Base-by-base conservation (phyloP, 2,113 vertebrate species). In the Nothocercus nigrocapillus region DNA sequence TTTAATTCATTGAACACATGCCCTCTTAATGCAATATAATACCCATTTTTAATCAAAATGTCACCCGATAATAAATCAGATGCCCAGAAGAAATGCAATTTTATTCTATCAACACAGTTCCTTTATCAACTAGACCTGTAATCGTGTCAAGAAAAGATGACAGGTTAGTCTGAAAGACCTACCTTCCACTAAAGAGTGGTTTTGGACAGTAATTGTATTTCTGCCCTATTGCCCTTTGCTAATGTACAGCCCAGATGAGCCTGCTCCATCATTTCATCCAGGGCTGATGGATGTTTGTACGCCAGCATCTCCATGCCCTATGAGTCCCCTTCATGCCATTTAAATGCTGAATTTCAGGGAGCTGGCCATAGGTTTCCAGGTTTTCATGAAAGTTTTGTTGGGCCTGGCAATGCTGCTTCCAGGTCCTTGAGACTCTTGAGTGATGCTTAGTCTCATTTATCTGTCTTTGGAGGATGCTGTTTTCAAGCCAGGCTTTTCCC, bases 141-240 rank as follows among this genome's bases (percentile, higher is more conserved):
- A 45, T 58, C 0, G 0, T 59, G 64, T 88, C 82, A 83, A 63
- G 82, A 88, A 58, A 69, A 83, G 79, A 85, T 78, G 94, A 92
- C 45, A 81, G 94, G 85, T 83, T 77, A 54, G 90, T 77, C 88
- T 93, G 79, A 83, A 93, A 70, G 51, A 88, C 51, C 61, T 30
- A 4, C 77, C 67, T 79, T 83, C 63, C 17, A 10, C 88, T 56
- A 36, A 76, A 59, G 0, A 0, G 22, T 30, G 49, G 24, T 81
- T 85, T 64, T 83, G 94, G 90, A 15, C 90, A 88, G 49, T 51
- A 85, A 94, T 88, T 86, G 82, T 92, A 21, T 88, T 96, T 83
- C 90, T 93, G 68, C 85, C 95, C 88, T 83, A 32, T 22, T 86
- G 90, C 76, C 82, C 82, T 92, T 66, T 83, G 53, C 66, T 77